phyloP scores from a whole-genome alignment of 2,888 invertebrate species.

The Acanthosepion lycidas region DNA sequence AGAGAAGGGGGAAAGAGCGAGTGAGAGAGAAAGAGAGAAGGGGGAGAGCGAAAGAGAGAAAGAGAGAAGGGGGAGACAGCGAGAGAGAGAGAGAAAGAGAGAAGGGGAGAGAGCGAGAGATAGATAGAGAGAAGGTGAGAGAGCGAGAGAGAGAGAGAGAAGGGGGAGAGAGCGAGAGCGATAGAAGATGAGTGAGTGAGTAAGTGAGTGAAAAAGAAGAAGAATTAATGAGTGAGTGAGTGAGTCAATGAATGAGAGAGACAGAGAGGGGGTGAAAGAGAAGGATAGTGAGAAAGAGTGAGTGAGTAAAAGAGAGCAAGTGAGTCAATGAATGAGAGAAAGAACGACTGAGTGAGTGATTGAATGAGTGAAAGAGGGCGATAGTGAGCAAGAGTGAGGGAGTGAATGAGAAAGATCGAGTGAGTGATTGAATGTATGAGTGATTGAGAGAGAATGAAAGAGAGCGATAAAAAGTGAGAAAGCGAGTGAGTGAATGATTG shows the following conservation, averaged over 20 bases:
- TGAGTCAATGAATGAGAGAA: not conserved
- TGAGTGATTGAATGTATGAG: not conserved
- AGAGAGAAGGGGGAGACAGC: too few relatives aligned
- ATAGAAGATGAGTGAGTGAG: too few relatives aligned
- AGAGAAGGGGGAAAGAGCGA: not conserved
- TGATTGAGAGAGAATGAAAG: not conserved
- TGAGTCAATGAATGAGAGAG: not conserved
- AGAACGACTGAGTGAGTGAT: not conserved
- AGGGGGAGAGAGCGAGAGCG: not conserved
- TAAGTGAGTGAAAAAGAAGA: not conserved
- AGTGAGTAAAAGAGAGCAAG: not conserved
- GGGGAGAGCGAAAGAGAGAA: not conserved
- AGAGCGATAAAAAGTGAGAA: too few relatives aligned
- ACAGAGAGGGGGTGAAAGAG: too few relatives aligned
- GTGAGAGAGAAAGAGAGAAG: too few relatives aligned
- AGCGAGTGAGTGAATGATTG: not conserved
- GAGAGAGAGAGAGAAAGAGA: too few relatives aligned
- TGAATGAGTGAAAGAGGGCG: not conserved
- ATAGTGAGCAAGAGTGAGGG: too few relatives aligned
- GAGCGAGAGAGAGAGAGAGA: too few relatives aligned
- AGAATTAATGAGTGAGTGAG: too few relatives aligned
- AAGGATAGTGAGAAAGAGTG: too few relatives aligned
- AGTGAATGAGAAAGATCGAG: not conserved
- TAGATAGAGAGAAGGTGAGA: not conserved
- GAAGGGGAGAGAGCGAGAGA: not conserved